phyloP scores from a whole-genome alignment of 2,888 invertebrate species.

The Eumerus sabulonum region DNA sequence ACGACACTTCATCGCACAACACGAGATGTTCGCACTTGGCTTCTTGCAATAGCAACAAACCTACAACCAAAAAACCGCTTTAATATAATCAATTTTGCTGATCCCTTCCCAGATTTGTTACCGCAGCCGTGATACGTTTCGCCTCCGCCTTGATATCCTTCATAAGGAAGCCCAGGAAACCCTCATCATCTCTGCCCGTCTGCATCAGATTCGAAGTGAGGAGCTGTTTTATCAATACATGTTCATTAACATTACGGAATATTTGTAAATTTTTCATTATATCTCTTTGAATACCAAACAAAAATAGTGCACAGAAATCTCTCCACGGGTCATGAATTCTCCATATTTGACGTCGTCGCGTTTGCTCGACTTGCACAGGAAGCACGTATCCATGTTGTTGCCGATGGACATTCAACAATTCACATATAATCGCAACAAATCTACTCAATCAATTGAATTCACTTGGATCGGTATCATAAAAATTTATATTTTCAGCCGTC shows the following conservation, averaged over 20 bases:
- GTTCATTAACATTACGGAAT: neutral
- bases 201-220: slow-evolving; percentile 86
- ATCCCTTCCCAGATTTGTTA: slow-evolving; percentile 75
- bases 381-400: slow-evolving; percentile 41
- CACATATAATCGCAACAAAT: no score
- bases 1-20: slow-evolving; percentile 83
- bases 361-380: slow-evolving; percentile 45
- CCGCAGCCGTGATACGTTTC: slow-evolving; percentile 83
- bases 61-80: slow-evolving; percentile 79
- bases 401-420: no score
- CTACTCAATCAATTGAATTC: no score
- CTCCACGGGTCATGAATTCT: slow-evolving; percentile 77
- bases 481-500: no score
- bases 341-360: slow-evolving; percentile 55
- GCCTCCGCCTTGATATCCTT: slow-evolving; percentile 85
- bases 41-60: slow-evolving; percentile 84
- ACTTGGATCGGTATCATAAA: no score
- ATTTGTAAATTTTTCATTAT: neutral
- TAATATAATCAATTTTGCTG: slow-evolving; percentile 8
- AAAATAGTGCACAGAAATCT: slow-evolving; percentile 85
- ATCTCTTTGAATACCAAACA: slow-evolving; percentile 82
- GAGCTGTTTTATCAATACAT: slow-evolving; percentile 80
- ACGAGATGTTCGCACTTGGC: slow-evolving; percentile 86
- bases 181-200: slow-evolving; percentile 84
- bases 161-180: slow-evolving; percentile 86